phyloP scores from a whole-genome alignment of 2,113 vertebrate species.

The Brachypteracias leptosomus region DNA sequence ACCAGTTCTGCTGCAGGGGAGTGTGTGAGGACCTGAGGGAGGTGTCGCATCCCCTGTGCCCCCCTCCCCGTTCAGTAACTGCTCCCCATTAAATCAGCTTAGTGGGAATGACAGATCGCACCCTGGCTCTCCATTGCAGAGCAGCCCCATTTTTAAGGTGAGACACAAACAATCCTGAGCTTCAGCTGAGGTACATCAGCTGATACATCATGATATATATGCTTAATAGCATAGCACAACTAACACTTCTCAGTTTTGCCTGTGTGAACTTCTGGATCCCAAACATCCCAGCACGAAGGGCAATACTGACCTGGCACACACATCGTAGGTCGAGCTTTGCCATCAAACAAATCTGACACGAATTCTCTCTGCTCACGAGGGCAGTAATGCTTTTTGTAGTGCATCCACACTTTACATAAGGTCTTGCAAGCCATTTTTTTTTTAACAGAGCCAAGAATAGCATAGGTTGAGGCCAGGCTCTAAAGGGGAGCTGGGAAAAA shows the following conservation, averaged over 20 bases:
- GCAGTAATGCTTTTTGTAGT: neutral
- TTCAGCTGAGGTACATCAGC: neutral
- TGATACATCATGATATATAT: too few species aligned
- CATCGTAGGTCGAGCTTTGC: neutral
- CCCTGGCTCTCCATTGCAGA: neutral
- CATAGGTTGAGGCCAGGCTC: neutral
- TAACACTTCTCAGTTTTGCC: neutral
- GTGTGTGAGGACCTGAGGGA: rapidly evolving
- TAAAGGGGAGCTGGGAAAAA: neutral
- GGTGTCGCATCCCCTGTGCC: rapidly evolving
- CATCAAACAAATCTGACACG: neutral
- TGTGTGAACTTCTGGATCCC: neutral
- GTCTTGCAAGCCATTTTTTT: neutral
- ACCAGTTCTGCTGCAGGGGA: neutral
- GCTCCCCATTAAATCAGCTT: neutral
- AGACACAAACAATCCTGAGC: neutral
- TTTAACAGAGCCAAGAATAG: neutral
- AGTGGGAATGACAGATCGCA: neutral
- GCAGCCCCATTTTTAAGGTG: neutral
- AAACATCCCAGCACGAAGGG: neutral
- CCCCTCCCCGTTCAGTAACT: neutral
- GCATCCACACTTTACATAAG: neutral
- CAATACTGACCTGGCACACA: neutral
- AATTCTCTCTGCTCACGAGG: neutral
- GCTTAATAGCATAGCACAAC: neutral